Conservation (phyloP, 2,797 vertebrate genomes). For the Xyrichtys novacula region DNA sequence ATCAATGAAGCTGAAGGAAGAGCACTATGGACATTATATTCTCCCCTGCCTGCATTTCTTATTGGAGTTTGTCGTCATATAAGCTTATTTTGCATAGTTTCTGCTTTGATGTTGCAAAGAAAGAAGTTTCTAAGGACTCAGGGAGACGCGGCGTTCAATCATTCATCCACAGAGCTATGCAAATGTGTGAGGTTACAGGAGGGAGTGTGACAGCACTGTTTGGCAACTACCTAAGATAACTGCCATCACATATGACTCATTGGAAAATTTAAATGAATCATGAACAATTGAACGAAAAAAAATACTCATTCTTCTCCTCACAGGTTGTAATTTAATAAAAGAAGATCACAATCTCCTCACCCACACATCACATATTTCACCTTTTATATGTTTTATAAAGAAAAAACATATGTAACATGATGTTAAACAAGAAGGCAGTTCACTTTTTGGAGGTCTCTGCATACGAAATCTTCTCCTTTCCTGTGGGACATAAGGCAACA, state of each 20-base stretch:
- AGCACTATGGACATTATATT: conserved; percentile 38
- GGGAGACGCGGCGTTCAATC: conserved; percentile 28
- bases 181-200: conserved; percentile 18
- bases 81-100: conserved; percentile 60
- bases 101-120: conserved; percentile 59
- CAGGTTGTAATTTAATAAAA: background rate
- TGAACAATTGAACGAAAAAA: background rate
- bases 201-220: background rate
- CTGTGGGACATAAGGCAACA: background rate
- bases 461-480: background rate
- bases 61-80: conserved; percentile 20
- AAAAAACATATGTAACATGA: background rate
- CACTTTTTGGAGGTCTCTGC: background rate
- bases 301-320: background rate
- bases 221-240: background rate
- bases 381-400: background rate
- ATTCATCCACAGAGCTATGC: conserved; percentile 5
- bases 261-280: background rate
- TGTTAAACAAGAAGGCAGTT: background rate
- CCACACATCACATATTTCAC: background rate
- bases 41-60: conserved; percentile 35
- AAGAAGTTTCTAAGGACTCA: conserved; percentile 44
- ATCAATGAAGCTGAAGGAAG: conserved; percentile 52
- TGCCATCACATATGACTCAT: background rate
- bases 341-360: background rate